Conservation (phyloP, 2,888 invertebrate species). For the Dicycla oo region DNA sequence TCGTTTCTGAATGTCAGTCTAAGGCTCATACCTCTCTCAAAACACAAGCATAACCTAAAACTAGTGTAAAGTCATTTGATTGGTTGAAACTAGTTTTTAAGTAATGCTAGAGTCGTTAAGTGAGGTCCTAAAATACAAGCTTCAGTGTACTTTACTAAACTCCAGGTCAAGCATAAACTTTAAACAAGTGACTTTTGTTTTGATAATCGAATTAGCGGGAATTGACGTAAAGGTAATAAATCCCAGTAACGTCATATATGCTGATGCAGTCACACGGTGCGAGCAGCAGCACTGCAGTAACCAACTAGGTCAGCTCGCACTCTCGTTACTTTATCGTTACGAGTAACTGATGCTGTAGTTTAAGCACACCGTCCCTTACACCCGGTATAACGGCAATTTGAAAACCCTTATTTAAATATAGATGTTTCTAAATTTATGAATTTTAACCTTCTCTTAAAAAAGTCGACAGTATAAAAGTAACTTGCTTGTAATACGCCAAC, state of each 20-base stretch:
- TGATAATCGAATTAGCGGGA: not conserved
- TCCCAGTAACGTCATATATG: not conserved
- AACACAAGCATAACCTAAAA: not conserved
- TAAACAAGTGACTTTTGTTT: no score
- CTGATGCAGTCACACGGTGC: not conserved
- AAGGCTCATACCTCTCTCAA: not conserved
- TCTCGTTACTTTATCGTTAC: not conserved
- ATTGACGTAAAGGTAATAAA: not conserved
- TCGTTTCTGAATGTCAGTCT: not conserved
- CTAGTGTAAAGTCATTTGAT: not conserved
- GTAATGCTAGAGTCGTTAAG: not conserved
- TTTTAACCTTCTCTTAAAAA: not conserved
- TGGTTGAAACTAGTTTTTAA: conserved; percentile 2
- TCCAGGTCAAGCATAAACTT: not conserved
- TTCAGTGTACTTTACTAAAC: not conserved
- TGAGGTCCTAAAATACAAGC: not conserved
- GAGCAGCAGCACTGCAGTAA: not conserved
- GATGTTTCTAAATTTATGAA: not conserved
- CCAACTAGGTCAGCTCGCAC: not conserved
- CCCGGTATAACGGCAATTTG: not conserved
- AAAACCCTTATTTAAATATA: not conserved
- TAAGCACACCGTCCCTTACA: conserved; percentile 28
- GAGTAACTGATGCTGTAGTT: not conserved
- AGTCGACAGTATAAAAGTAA: not conserved
- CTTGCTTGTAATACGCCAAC: not conserved